Base-by-base conservation (phyloP, 1,140 invertebrate species). In the Steinernema feltiae region DNA sequence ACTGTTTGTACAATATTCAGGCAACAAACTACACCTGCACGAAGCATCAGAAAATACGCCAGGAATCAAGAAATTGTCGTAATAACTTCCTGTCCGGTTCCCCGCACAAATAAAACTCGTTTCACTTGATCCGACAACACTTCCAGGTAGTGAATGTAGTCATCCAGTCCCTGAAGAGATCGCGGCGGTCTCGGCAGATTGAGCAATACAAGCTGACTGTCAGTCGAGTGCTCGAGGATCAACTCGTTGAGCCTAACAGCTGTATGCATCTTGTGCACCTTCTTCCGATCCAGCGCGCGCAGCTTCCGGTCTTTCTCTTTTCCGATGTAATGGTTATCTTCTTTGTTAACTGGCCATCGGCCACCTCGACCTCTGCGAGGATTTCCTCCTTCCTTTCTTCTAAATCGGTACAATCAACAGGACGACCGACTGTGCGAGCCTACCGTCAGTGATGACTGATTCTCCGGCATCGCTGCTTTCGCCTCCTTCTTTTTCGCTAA, bases 181-280 rank as follows among this genome's bases (percentile, higher is more conserved):
- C 92, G 92, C n/a, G 97, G 97, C 73, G 95, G 94, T 81, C 94
- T 94, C 70, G 97, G 97, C 83, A 99, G 90, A 90, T 99, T 99
- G 78, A 99, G 90, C 81, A 99, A 95, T 76, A 99, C 95, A 81
- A 99, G 89, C 88, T 97, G 94, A 87, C 96, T 93, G 87, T 96
- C 93, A 87, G 94, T 92, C 75, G 95, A 98, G 88, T 95, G 94
- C 84, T 94, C 93, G 75, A 95, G 92, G 86, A 99, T 97, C 72
- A 96, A 92, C 89, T 99, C 95, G 87, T 99, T 99, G 75, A 99
- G 89, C 89, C 96, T 94, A 31, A 99, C 93, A 63, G 97, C 96
- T 48, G 97, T 98, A 89, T 99, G 95, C 96, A 99, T 98, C 81
- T 96, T 85, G 69, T 78, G 77, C 3, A 85, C 83, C 78, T 81